Evolutionary conservation across 2,888 invertebrate genomes (phyloP).

Genomic region (Eretmocerus hayati): DNA sequence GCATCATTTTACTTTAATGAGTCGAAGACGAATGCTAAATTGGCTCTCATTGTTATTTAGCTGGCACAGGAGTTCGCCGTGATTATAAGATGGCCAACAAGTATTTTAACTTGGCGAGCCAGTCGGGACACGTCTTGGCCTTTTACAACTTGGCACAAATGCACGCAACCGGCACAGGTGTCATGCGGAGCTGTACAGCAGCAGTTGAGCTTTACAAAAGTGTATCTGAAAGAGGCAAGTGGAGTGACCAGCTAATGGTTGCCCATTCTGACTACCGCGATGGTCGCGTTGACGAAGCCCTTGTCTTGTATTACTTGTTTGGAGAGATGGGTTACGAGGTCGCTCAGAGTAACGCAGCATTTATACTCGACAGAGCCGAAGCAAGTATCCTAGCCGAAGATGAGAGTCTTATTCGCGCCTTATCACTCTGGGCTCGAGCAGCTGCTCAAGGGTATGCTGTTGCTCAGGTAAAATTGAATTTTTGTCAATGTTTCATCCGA

Average conservation of each 20-base stretch:
- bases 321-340: constrained; percentile 95
- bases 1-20: neutral
- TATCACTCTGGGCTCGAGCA: constrained; percentile 89
- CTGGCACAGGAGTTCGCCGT: constrained; percentile 75
- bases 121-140: constrained; percentile 94
- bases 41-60: too few relatives aligned
- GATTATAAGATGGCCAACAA: constrained; percentile 94
- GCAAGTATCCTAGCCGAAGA: constrained; percentile 38
- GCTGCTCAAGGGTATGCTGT: constrained; percentile 88
- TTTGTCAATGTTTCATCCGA: too few relatives aligned
- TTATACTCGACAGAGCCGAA: constrained; percentile 72
- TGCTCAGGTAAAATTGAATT: constrained; percentile 71
- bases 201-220: constrained; percentile 97
- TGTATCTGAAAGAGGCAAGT: constrained; percentile 92
- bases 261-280: constrained; percentile 85
- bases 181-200: constrained; percentile 86
- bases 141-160: constrained; percentile 95
- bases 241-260: constrained; percentile 82
- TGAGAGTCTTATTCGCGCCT: constrained; percentile 75
- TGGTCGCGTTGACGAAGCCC: constrained; percentile 70
- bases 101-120: constrained; percentile 93
- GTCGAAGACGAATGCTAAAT: too few relatives aligned
- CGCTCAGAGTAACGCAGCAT: constrained; percentile 96
- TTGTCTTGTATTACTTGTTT: constrained; percentile 84
- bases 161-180: constrained; percentile 94